phyloP scores from a whole-genome alignment of 2,797 vertebrate genomes.

The Mastacembelus armatus region DNA sequence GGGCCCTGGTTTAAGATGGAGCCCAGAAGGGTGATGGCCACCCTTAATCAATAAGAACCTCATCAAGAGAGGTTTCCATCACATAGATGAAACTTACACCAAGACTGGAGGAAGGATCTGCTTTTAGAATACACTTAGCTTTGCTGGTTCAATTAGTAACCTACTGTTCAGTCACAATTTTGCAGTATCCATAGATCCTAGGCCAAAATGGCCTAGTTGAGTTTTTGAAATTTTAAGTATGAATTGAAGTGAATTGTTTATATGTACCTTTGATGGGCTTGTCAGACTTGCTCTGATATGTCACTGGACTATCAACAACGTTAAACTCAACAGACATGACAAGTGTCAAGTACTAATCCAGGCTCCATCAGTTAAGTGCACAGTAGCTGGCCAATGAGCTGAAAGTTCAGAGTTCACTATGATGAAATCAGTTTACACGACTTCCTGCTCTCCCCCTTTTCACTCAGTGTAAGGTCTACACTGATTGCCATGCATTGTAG shows the following conservation, averaged over 20 bases:
- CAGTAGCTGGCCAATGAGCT: conserved; percentile 24
- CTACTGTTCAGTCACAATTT: background rate
- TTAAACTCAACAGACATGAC: conserved; percentile 7
- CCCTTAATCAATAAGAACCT: conserved; percentile 78
- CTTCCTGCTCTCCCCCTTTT: background rate
- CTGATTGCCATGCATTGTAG: background rate
- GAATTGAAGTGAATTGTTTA: background rate
- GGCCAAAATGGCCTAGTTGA: background rate
- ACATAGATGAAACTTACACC: conserved; percentile 48
- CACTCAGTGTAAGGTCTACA: background rate
- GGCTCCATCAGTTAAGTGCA: conserved; percentile 48
- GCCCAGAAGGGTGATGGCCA: conserved; percentile 68
- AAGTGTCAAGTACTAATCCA: conserved; percentile 3
- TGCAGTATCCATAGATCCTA: background rate
- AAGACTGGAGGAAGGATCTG: conserved; percentile 27
- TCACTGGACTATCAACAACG: conserved; percentile 2
- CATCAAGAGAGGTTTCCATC: conserved; percentile 72
- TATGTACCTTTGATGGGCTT: too few species aligned
- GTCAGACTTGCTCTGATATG: background rate
- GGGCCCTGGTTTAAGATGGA: conserved; percentile 66
- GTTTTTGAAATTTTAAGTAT: conserved; percentile 14
- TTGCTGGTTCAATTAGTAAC: conserved; percentile 30
- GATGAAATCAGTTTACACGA: background rate
- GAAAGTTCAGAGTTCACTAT: conserved; percentile 46
- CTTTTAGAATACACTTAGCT: conserved; percentile 50